Percentiles rank a stretch among this genome's conserved stretches.
Evolutionary conservation across 2,113 vertebrate genomes (phyloP).

Genomic region (Megalops atlanticus): DNA sequence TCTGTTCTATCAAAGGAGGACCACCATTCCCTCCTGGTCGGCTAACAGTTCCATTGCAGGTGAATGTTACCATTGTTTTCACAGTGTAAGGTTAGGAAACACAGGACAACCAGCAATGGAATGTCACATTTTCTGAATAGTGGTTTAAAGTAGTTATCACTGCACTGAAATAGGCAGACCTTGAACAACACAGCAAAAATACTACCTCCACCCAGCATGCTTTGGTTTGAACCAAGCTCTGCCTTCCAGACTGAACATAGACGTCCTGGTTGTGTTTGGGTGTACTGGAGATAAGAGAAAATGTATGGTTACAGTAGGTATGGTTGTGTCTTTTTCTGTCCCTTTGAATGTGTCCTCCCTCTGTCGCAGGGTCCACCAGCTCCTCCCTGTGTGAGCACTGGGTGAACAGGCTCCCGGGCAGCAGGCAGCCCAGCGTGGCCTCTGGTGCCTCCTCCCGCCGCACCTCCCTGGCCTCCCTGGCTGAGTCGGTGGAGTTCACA

Average conservation of each 20-base stretch:
- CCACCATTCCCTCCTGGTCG: conserved; percentile 91
- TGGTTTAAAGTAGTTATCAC: too few species aligned
- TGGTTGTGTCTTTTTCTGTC: conserved; percentile 18
- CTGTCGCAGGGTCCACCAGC: conserved; percentile 86
- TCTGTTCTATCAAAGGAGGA: conserved; percentile 94
- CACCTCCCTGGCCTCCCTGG: conserved; percentile 89
- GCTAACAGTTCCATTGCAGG: conserved; percentile 97
- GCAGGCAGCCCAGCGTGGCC: conserved; percentile 88
- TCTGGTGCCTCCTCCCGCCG: conserved; percentile 91
- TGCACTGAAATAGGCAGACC: too few species aligned
- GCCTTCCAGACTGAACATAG: too few species aligned
- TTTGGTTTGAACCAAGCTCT: too few species aligned
- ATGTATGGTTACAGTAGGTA: not conserved
- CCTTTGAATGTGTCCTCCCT: not conserved
- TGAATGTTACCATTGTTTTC: too few species aligned
- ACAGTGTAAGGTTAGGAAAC: too few species aligned
- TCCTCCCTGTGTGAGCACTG: conserved; percentile 97
- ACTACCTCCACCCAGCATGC: too few species aligned
- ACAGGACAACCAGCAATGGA: too few species aligned
- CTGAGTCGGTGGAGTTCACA: conserved; percentile 88
- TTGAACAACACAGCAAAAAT: too few species aligned
- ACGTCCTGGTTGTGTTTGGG: too few species aligned
- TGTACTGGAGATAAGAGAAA: not conserved
- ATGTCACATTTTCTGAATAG: too few species aligned
- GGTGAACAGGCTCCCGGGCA: conserved; percentile 90